Base-by-base conservation (phyloP, 2,888 invertebrate genomes). In the Tenthredo scrophulariae region DNA sequence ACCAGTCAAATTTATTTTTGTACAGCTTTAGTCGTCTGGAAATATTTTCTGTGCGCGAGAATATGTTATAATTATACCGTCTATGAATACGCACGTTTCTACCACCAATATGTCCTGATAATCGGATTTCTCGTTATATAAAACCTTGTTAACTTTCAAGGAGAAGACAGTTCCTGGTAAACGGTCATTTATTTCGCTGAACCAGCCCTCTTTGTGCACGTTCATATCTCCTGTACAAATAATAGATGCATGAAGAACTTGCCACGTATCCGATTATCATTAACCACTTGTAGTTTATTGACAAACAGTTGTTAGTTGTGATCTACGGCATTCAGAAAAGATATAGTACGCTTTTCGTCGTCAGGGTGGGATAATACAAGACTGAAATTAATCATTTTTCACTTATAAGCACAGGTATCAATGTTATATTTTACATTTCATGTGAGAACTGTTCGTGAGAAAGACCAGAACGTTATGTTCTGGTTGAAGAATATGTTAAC, bases 161-260 rank as follows among this genome's bases (percentile, higher is more conserved):
- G 98, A 98, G 91, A 98, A 96, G 29, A 97, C 96, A 89, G 98
- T 97, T 0, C 98, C 98, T 0, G 98, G 97, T 98, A 98, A 98
- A 90, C 98, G 94, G 67, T 97, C 96, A 91, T 97, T 98, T 26
- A 97, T 94, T 94, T 99, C 99, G 88, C 97, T 97, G 93, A 98
- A 99, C 99, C 99, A 99, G 87, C 97, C 97, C 90, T 96, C 94
- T 89, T 95, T 95, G 85, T 98, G 91, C 74, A 93, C 92, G 93
- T 97, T 94, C 97, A 97, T 97, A 75, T 85, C 86, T 37, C 43
- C n/a, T 72, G n/a, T 3, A 72, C 43, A 26, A n/a, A 62, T n/a
- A 26, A 29, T 33, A 26, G 3, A 67, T 29, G n/a, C 13, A 72
- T 40, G 10, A 2, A 22, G 7, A 22, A 22, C 22, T 58, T 9